Percentiles rank a stretch among this genome's conserved stretches.
Conservation (phyloP, 2,888 invertebrate species). For the Euplexia lucipara region DNA sequence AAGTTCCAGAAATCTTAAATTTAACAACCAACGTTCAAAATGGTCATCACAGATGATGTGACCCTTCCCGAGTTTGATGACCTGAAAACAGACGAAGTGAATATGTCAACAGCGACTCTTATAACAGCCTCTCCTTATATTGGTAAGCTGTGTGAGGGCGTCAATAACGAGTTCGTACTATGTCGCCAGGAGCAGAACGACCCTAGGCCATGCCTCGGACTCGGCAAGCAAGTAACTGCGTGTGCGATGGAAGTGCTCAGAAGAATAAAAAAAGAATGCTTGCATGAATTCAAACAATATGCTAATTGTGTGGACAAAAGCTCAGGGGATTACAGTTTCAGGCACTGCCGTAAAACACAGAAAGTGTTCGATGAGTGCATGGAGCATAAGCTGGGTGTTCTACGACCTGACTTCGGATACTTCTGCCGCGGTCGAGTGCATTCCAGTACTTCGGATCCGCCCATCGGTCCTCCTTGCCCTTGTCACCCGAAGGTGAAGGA, state of each 20-base stretch:
- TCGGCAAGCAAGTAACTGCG: slow-evolving; percentile 96
- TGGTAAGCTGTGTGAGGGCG: slow-evolving; percentile 97
- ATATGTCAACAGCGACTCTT: slow-evolving; percentile 95
- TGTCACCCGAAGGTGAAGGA: slow-evolving; percentile 92
- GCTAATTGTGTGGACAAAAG: slow-evolving; percentile 94
- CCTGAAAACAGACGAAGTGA: slow-evolving; percentile 94
- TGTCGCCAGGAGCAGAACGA: slow-evolving; percentile 96
- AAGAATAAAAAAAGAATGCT: slow-evolving; percentile 95
- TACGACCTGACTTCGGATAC: slow-evolving; percentile 95
- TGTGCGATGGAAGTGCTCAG: slow-evolving; percentile 96
- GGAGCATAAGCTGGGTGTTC: slow-evolving; percentile 93
- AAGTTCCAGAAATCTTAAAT: slow-evolving; percentile 7
- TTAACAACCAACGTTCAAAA: slow-evolving; percentile 66
- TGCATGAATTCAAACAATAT: slow-evolving; percentile 96
- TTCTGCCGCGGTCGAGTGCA: slow-evolving; percentile 94
- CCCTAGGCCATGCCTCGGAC: slow-evolving; percentile 95
- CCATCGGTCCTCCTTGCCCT: slow-evolving; percentile 87
- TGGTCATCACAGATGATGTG: slow-evolving; percentile 92
- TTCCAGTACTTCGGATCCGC: slow-evolving; percentile 89
- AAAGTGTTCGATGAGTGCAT: slow-evolving; percentile 96
- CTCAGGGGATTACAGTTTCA: slow-evolving; percentile 92
- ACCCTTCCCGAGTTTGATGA: slow-evolving; percentile 95
- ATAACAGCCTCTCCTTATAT: slow-evolving; percentile 97
- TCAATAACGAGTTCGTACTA: slow-evolving; percentile 98
- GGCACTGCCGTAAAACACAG: slow-evolving; percentile 96